A percentile compares a stretch with the other conserved stretches of the same genome.
These are phyloP conservation scores for Pterois miles DNA, from an alignment of 2,797 vertebrate genomes.

Conservation along the genomic window DNA sequence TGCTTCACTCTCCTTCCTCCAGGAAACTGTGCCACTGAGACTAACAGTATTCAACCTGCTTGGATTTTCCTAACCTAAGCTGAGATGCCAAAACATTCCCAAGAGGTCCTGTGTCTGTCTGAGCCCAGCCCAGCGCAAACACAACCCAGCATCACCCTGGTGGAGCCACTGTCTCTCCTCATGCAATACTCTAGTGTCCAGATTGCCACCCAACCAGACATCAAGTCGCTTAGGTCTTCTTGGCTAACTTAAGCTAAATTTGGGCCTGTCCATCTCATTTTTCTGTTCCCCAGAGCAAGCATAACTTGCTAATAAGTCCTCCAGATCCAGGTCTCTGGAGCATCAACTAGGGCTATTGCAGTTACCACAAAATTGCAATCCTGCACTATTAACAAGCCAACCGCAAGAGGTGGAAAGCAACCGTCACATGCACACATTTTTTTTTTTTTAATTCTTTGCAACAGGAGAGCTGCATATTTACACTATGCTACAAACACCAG, in stretches of 20 bases:
- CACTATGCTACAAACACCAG: no score
- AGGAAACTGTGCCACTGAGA: neutral
- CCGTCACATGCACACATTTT: no score
- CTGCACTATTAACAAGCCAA: no score
- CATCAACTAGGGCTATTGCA: neutral
- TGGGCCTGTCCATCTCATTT: neutral
- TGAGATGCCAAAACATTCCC: neutral
- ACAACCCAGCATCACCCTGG: neutral
- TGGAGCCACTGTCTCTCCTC: neutral
- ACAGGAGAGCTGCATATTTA: no score
- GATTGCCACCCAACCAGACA: neutral
- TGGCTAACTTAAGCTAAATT: neutral
- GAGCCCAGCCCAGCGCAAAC: neutral
- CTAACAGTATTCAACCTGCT: neutral
- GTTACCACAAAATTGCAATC: no score
- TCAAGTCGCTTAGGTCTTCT: neutral
- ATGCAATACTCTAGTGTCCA: neutral
- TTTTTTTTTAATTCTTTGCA: no score
- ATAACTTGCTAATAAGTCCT: neutral
- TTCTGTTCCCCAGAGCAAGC: neutral
- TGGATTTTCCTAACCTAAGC: neutral
- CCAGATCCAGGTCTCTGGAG: neutral
- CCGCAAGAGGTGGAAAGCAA: no score
- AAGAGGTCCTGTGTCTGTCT: neutral
- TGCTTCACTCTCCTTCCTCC: neutral